A percentile compares a stretch with the other conserved stretches of the same genome.
phyloP scores from a whole-genome alignment of 2,797 vertebrate species.

The Podarcis siculus region DNA sequence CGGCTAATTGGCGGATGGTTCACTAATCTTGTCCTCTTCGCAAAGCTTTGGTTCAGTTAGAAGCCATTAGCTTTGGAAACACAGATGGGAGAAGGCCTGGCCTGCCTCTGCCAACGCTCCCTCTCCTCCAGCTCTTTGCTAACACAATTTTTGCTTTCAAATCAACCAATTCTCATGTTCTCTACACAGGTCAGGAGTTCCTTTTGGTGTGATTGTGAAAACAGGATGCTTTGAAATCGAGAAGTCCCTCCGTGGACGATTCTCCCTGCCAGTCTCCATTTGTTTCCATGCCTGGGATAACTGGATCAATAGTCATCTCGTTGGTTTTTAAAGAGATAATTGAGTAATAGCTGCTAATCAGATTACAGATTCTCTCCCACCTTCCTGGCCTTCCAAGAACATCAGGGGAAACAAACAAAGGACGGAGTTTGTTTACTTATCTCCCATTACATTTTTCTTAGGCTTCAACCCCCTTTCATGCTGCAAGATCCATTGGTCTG shows the following conservation, averaged over 20 bases:
- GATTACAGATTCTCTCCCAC: conserved; percentile 43
- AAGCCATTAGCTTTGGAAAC: conserved; percentile 9
- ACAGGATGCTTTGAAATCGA: background rate
- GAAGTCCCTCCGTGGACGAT: background rate
- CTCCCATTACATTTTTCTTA: background rate
- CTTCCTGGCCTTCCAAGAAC: background rate
- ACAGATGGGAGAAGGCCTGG: conserved; percentile 31
- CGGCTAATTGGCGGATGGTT: conserved; percentile 51
- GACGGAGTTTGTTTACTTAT: background rate
- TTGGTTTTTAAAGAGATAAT: conserved; percentile 28
- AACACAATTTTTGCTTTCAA: background rate
- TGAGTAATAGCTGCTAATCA: conserved; percentile 46
- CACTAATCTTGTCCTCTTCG: conserved; percentile 39
- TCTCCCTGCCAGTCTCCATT: background rate
- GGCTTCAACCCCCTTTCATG: background rate
- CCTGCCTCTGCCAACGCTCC: background rate
- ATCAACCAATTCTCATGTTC: rapidly evolving
- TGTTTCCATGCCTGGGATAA: background rate
- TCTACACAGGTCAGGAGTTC: background rate
- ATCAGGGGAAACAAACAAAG: conserved; percentile 21
- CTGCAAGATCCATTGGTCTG: background rate
- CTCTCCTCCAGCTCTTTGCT: background rate
- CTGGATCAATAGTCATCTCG: background rate
- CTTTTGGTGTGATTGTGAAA: background rate
- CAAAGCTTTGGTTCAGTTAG: conserved; percentile 35